Evolutionary conservation across 2,888 invertebrate species (phyloP), one percentile per base, ranked within the genome.

Genomic region (Tetragonula carbonaria): DNA sequence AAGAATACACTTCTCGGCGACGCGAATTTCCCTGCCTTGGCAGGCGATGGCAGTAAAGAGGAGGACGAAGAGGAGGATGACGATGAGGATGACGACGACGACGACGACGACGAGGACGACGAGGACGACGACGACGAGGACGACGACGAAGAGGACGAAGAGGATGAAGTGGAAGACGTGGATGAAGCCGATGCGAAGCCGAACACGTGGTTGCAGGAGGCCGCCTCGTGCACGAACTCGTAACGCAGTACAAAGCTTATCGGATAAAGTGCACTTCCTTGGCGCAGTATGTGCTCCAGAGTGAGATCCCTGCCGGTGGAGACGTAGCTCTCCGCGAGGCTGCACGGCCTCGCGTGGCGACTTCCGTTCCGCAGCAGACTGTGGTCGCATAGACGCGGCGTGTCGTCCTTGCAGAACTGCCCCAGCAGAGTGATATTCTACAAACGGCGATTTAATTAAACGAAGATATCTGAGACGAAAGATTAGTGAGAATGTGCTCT

Each of bases 1-100:
- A 97, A 96, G 95, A 98, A 98, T 76, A 97, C 97, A 89, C 97
- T 97, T 90, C 96, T 96, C 13, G 97, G 97, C 51, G 97, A 97
- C 92, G 96, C 96, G 93, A 97, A 97, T 90, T 96, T 95, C 23
- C 97, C 96, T 21, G 95, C 82, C 28, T 92, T 92, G 33, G 87
- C 59, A 38, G 62, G 18, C 28, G 68, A 84, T 2, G 86, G 84
- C 6, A 80, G 80, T 14, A 82, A 63, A 13, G 84, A 86, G 0
- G 86, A 87, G n/a, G 82, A 84, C 2, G 87, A 71, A 16, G 87
- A 78, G 45, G 88, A 79, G 0, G 88, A 86, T 2, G 93, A 92
- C n/a, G 92, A 91, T 13, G 90, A 78, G 88, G 88, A 74, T 80
- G 89, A 86, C 73, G 84, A 76, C 65, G 85, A 80, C 45, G 86